Evolutionary conservation across 2,888 invertebrate genomes (phyloP).

Genomic region (Sericinus montela): DNA sequence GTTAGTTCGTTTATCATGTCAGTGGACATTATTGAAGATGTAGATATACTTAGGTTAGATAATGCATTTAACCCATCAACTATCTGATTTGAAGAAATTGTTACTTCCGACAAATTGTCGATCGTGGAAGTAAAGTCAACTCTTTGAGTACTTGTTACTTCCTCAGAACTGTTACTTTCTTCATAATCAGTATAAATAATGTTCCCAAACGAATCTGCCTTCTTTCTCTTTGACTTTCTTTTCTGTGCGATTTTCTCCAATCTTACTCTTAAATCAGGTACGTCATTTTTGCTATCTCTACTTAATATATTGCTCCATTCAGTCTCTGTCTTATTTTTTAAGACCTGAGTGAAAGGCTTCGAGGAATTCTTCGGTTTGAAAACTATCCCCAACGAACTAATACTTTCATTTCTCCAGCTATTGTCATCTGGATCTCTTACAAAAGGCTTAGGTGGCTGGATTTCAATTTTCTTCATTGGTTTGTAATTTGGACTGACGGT

Average conservation of each 20-base stretch:
- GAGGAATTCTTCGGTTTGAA: conserved; percentile 69
- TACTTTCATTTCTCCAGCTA: conserved; percentile 72
- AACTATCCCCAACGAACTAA: conserved; percentile 68
- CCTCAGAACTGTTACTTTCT: conserved; percentile 43
- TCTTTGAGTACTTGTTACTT: conserved; percentile 29
- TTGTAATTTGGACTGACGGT: conserved; percentile 59
- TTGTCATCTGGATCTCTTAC: conserved; percentile 67
- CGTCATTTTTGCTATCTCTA: conserved; percentile 44
- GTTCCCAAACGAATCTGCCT: conserved; percentile 49
- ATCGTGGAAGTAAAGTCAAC: conserved; percentile 17
- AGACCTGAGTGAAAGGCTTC: conserved; percentile 64
- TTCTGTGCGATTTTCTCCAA: conserved; percentile 66
- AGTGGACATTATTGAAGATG: background rate
- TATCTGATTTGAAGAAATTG: background rate
- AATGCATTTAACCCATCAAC: background rate
- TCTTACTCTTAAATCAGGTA: conserved; percentile 55
- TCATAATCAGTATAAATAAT: conserved; percentile 58
- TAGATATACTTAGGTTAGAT: background rate
- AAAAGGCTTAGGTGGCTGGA: conserved; percentile 53
- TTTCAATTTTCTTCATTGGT: conserved; percentile 63
- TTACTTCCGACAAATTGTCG: conserved; percentile 11
- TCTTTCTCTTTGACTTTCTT: conserved; percentile 62
- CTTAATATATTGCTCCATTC: conserved; percentile 47
- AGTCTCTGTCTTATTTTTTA: conserved; percentile 67
- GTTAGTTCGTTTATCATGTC: background rate